Evolutionary conservation across 2,888 invertebrate species (phyloP).

Genomic region (Tetropium fuscum): DNA sequence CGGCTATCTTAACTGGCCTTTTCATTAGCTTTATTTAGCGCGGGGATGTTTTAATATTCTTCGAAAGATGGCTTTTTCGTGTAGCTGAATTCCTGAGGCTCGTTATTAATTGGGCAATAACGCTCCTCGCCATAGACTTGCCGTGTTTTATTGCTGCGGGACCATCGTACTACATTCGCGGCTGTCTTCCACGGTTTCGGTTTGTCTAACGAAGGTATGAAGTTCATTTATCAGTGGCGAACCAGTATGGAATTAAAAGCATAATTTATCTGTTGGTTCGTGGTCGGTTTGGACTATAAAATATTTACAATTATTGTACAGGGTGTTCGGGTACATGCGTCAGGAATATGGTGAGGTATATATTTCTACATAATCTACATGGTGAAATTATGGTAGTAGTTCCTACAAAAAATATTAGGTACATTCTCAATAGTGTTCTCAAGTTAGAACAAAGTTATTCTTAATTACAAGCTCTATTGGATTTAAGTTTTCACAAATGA

Average conservation of each 20-base stretch:
- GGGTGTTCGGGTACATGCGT: too few species aligned
- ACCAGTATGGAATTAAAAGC: constrained; percentile 24
- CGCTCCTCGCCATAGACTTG: constrained; percentile 52
- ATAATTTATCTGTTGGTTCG: constrained; percentile 29
- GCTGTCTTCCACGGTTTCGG: constrained; percentile 47
- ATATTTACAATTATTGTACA: too few species aligned
- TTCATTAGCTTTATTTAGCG: constrained; percentile 53
- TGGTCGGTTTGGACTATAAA: constrained; percentile 1
- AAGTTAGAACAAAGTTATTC: too few species aligned
- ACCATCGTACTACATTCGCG: constrained; percentile 50
- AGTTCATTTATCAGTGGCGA: constrained; percentile 53
- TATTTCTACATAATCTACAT: too few species aligned
- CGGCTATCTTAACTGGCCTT: constrained; percentile 59
- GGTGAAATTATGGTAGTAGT: too few species aligned
- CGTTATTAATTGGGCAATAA: constrained; percentile 66
- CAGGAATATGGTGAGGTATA: too few species aligned
- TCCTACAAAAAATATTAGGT: too few species aligned
- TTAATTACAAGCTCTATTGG: too few species aligned
- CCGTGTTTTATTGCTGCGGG: constrained; percentile 56
- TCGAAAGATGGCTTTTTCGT: constrained; percentile 64
- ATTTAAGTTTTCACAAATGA: too few species aligned
- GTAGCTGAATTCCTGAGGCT: constrained; percentile 62
- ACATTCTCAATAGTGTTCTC: too few species aligned
- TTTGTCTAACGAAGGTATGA: constrained; percentile 58
- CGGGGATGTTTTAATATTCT: constrained; percentile 65